Evolutionary conservation across 2,113 vertebrate species (phyloP).

Genomic region (Cryptomyrus ogoouensis): DNA sequence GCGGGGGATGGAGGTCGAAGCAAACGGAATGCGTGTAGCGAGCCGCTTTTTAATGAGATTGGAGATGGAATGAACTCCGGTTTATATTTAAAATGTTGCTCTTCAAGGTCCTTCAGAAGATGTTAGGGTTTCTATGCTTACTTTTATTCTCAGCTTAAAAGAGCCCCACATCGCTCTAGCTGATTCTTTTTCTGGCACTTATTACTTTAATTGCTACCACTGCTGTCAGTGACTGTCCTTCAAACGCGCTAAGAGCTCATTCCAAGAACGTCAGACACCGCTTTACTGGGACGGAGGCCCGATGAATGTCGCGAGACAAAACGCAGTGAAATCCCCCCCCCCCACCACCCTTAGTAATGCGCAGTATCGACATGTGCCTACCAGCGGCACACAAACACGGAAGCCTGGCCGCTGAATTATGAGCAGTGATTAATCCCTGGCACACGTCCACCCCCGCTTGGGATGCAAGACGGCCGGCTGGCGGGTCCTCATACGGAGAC

Average conservation of each 20-base stretch:
- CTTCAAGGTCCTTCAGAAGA: neutral
- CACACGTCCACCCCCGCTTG: constrained; percentile 5
- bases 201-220: neutral
- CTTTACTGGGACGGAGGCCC: neutral
- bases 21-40: neutral
- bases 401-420: neutral
- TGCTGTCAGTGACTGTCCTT: neutral
- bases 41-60: neutral
- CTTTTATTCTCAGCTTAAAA: constrained; percentile 5
- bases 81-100: neutral
- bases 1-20: neutral
- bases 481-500: constrained; percentile 11
- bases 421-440: constrained; percentile 21
- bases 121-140: neutral
- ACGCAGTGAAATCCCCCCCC: neutral
- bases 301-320: neutral
- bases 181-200: neutral
- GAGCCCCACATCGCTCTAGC: neutral
- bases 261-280: neutral
- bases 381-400: neutral
- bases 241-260: neutral
- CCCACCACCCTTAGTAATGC: neutral
- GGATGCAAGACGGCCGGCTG: constrained; percentile 7
- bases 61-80: neutral
- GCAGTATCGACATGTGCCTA: neutral